Evolutionary conservation across 2,888 invertebrate genomes (phyloP), one percentile per base, ranked within the genome.

Genomic region (Harpalus rubripes): DNA sequence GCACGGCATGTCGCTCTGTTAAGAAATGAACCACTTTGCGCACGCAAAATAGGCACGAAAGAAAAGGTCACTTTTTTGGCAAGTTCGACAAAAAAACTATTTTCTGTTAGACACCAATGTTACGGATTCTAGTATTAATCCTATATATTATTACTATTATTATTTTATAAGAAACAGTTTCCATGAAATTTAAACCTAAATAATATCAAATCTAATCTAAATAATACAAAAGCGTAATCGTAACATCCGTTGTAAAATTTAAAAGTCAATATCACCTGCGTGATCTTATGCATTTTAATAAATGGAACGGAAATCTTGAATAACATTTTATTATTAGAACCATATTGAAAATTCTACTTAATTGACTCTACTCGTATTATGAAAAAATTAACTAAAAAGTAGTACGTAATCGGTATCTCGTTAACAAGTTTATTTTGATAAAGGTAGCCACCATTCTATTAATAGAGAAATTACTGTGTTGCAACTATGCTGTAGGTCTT

Each of bases 241-340:
- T 68, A 74, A 74, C 44, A 74, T 74, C 44, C 72, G 72, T 44
- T 74, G 5, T 12, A 39, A 39, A 74, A 74, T 74, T 18, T 16
- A 74, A 74, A 74, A 74, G 72, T 74, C 44, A 74, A 44, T 74
- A 74, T 74, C 72, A 74, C 18, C 72, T 44, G 44, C 72, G 44
- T 22, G 44, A 74, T 74, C 41, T 22, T 41, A 18, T 44, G 44
- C 44, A 8, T 68, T 68, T 10, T 39, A 39, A 16, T 74, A 74
- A 74, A 52, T 74, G 12, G 72, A 74, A 74, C 72, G 72, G 72
- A 74, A 74, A 74, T 74, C 41, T 44, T 44, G 72, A 44, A 72
- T 44, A 72, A 44, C 68, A 44, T 44, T 74, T 68, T 68, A 68
- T 26, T 26, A 26, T 68, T 16, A 72, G 41, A 72, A 41, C 68